Evolutionary conservation across 1,140 invertebrate species (phyloP).

Genomic region (Caerostris extrusa): DNA sequence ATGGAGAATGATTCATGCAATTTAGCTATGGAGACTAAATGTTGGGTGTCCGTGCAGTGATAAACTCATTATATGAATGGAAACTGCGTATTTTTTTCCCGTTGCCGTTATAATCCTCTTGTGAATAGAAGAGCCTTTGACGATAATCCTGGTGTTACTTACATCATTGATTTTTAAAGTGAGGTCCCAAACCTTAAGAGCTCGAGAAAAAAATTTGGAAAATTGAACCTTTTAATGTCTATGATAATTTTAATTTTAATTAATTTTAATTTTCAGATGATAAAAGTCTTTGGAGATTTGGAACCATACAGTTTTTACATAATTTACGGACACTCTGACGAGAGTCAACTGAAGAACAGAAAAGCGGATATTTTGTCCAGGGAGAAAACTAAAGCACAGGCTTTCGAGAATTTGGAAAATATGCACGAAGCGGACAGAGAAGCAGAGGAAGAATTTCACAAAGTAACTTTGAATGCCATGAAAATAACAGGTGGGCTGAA

Average conservation of each 20-base stretch:
- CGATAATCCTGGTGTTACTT: background rate
- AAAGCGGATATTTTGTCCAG: background rate
- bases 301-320: slow-evolving; percentile 38
- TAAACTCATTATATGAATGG: too few relatives aligned
- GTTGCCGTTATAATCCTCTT: background rate
- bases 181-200: background rate
- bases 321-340: slow-evolving; percentile 6
- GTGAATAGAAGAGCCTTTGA: too few relatives aligned
- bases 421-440: slow-evolving; percentile 41
- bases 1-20: too few relatives aligned
- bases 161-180: background rate
- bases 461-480: background rate
- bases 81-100: background rate
- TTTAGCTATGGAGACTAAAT: too few relatives aligned
- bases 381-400: background rate
- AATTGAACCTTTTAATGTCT: background rate
- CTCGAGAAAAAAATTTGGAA: background rate
- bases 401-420: slow-evolving; percentile 40
- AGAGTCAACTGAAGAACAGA: background rate
- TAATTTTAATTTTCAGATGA: slow-evolving; percentile 44
- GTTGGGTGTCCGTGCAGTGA: too few relatives aligned
- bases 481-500: background rate
- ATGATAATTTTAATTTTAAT: background rate
- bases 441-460: slow-evolving; percentile 43
- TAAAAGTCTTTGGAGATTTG: slow-evolving; percentile 54